Evolutionary conservation across 2,113 vertebrate genomes (phyloP), one percentile per base, ranked within the genome.

Genomic region (Crocuta crocuta): DNA sequence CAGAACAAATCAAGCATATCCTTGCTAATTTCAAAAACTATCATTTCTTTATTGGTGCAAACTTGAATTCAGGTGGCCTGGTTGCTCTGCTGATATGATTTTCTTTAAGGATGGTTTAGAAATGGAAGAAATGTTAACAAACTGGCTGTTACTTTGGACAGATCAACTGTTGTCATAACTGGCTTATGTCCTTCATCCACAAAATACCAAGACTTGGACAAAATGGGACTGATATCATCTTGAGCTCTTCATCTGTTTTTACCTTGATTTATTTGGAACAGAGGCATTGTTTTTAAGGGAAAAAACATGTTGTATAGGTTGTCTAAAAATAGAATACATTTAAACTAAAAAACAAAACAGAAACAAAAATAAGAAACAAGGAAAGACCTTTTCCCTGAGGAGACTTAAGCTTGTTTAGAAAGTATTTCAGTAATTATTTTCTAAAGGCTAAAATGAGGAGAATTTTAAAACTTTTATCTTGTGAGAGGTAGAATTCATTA

Each of bases 371-470:
- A 31, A 2, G 39, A 39, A 74, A 76, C 24, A 35, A 86, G 33
- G 33, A 86, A 84, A 92, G 3, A 35, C 50, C n/a, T 89, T 93
- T 28, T 88, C 39, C 58, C 33, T 23, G 8, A 88, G 48, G 24
- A 50, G 7, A 1, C 9, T 95, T 90, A 76, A 26, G 12, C 53
- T 96, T 96, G 89, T 96, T 93, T 70, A 79, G 50, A 87, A 91
- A 89, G 17, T 70, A 68, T 55, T 82, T 80, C 61, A 79, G 48
- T 79, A 68, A 96, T 82, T 88, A 93, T 91, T 97, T 96, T 96
- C 50, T 87, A 79, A 96, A 50, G 21, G 19, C 17, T 81, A 94
- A 88, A 84, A 80, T 81, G 31, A 93, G 43, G 2, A 26, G 23
- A 78, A 66, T 82, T 92, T 50, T 28, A 93, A 93, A 97, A 39